A percentile compares a stretch with the other conserved stretches of the same genome.
phyloP scores from a whole-genome alignment of 2,797 vertebrate genomes.

The Synaphobranchus kaupii region DNA sequence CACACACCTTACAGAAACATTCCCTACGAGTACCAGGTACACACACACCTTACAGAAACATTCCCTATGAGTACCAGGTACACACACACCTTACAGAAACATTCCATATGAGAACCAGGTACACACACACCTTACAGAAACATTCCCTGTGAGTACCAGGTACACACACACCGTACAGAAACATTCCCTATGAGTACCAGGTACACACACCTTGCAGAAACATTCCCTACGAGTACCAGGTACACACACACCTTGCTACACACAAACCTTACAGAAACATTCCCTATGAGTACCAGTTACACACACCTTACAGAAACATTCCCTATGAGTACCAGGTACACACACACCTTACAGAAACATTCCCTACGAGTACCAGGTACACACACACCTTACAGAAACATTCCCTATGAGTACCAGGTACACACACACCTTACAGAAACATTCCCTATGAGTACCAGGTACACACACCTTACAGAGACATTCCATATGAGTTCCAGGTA shows the following conservation, averaged over 20 bases:
- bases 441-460: neutral
- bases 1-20: neutral
- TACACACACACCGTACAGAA: neutral
- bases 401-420: neutral
- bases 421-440: neutral
- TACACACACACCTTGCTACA: too few species aligned
- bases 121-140: neutral
- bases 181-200: neutral
- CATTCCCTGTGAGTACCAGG: neutral
- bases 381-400: too few species aligned
- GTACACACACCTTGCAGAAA: neutral
- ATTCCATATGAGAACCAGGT: neutral
- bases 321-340: neutral
- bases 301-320: neutral
- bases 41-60: neutral
- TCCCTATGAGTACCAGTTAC: neutral
- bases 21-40: neutral
- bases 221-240: neutral
- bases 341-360: neutral
- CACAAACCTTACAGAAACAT: neutral
- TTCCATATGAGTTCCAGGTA: neutral
- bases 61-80: neutral
- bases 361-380: neutral
- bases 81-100: neutral
- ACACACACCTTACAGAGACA: neutral